These are phyloP conservation scores for Drosophila tani DNA, from an alignment of 1,140 invertebrate genomes.

Conservation along the genomic window DNA sequence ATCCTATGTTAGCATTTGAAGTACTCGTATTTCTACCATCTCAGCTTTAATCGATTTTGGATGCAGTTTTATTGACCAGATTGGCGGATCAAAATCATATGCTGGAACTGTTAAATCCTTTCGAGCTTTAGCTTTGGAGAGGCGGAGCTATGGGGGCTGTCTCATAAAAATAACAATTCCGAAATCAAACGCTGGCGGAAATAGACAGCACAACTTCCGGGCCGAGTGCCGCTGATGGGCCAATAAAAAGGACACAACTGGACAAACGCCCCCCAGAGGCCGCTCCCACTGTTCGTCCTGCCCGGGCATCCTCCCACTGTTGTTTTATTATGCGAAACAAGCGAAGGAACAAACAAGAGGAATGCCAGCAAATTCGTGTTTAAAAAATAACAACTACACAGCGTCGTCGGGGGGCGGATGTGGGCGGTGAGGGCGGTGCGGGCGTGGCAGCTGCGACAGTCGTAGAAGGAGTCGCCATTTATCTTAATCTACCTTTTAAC, in stretches of 20 bases:
- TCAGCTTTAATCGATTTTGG: constrained; percentile 22
- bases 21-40: background rate
- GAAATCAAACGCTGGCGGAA: constrained; percentile 75
- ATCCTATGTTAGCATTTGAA: background rate
- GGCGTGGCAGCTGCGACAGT: constrained; percentile 59
- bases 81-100: constrained; percentile 6
- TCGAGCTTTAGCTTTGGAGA: background rate
- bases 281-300: background rate
- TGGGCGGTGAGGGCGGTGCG: background rate
- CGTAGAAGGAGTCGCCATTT: constrained; percentile 72
- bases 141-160: background rate
- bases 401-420: constrained; percentile 11
- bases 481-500: constrained; percentile 83
- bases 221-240: constrained; percentile 53
- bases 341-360: constrained; percentile 74
- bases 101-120: constrained; percentile 31
- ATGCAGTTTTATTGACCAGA: background rate
- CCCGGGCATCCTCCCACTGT: constrained; percentile 27
- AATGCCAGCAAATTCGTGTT: constrained; percentile 74
- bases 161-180: constrained; percentile 72
- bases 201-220: constrained; percentile 77
- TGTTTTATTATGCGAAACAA: constrained; percentile 82
- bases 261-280: constrained; percentile 73
- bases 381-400: constrained; percentile 68
- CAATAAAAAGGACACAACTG: constrained; percentile 80